These are phyloP conservation scores for Rhegmatorhina hoffmannsi DNA, from an alignment of 2,113 vertebrate species.

Conservation along the genomic window DNA sequence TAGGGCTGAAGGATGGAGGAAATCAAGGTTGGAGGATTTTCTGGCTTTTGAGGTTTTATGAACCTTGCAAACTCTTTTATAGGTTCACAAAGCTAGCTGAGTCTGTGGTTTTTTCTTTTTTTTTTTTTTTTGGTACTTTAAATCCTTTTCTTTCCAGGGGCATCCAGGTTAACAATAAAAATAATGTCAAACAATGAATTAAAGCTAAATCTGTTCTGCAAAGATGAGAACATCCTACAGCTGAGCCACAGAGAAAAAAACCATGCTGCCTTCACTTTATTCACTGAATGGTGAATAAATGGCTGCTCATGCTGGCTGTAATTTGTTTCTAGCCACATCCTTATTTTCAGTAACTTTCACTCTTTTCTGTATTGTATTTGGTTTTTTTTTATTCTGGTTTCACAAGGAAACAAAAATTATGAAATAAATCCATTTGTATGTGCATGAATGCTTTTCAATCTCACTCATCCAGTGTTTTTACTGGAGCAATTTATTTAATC, in stretches of 20 bases:
- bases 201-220: neutral
- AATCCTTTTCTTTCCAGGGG: slow-evolving; percentile 13
- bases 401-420: neutral
- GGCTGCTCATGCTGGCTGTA: neutral
- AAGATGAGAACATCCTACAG: neutral
- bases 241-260: neutral
- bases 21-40: slow-evolving; percentile 6
- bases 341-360: neutral
- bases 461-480: neutral
- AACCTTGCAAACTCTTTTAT: slow-evolving; percentile 49
- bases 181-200: neutral
- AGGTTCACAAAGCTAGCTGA: neutral
- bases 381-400: neutral
- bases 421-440: neutral
- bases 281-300: neutral
- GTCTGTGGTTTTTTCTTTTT: neutral
- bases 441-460: neutral
- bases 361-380: neutral
- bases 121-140: neutral
- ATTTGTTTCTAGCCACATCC: neutral
- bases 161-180: slow-evolving; percentile 21
- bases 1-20: neutral
- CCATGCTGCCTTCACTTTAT: neutral
- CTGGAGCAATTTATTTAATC: neutral
- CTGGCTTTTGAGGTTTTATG: slow-evolving; percentile 53